phyloP scores from a whole-genome alignment of 1,140 invertebrate species.

The Drosophila novamexicana region DNA sequence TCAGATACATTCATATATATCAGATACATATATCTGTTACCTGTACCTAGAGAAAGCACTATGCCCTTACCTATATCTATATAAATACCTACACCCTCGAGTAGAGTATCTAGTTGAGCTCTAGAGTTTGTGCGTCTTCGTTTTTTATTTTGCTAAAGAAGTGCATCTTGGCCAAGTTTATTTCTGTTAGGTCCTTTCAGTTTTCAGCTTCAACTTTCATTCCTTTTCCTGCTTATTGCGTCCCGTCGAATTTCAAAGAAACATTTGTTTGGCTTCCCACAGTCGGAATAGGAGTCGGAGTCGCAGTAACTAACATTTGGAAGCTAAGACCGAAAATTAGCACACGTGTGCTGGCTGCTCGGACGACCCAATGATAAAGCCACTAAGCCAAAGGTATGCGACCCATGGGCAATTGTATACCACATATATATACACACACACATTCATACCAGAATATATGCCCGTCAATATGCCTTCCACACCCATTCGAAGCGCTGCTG shows the following conservation, averaged over 20 bases:
- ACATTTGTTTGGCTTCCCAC: constrained; percentile 35
- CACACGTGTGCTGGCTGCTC: constrained; percentile 28
- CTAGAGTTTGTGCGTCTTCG: no score
- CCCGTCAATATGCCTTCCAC: constrained; percentile 36
- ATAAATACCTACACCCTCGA: no score
- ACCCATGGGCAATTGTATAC: constrained; percentile 37
- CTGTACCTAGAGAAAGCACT: no score
- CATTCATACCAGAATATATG: neutral
- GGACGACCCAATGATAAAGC: constrained; percentile 46
- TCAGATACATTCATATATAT: no score
- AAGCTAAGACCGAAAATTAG: constrained; percentile 47
- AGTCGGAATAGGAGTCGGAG: neutral
- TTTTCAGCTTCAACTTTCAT: neutral
- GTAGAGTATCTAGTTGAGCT: no score
- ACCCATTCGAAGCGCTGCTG: neutral
- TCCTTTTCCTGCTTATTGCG: neutral
- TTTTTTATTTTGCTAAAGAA: no score
- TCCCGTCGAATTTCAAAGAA: neutral
- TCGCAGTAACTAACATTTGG: constrained; percentile 33
- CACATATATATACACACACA: neutral
- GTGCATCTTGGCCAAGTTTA: neutral
- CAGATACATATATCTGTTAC: no score
- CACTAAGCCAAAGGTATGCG: constrained; percentile 52
- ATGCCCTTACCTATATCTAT: no score
- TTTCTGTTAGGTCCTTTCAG: constrained; percentile 17